Evolutionary conservation across 92 coral and sea anemone genomes (phyloP).

Genomic region (Bergia puertoricense): DNA sequence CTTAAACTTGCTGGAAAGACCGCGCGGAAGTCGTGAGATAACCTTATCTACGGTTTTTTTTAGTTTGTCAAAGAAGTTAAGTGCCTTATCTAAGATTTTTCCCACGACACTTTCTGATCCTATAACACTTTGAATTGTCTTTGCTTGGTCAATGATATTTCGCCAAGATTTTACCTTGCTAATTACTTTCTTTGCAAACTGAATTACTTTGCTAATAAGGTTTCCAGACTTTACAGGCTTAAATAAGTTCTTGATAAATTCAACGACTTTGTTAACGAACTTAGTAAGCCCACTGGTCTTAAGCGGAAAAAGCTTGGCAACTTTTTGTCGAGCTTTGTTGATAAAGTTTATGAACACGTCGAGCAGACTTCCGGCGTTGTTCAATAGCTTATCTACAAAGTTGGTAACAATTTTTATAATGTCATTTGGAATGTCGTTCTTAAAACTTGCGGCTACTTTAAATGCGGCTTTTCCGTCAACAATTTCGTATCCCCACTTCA

Average conservation of each 20-base stretch:
- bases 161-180: conserved; percentile 75
- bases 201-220: conserved; percentile 71
- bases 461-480: conserved; percentile 82
- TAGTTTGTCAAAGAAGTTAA: conserved; percentile 76
- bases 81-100: conserved; percentile 73
- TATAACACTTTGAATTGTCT: conserved; percentile 67
- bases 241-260: conserved; percentile 71
- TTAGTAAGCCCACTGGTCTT: conserved; percentile 67
- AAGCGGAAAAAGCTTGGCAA: conserved; percentile 69
- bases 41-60: conserved; percentile 70
- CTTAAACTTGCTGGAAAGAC: conserved; percentile 69
- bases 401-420: conserved; percentile 86
- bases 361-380: conserved; percentile 71
- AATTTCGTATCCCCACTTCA: conserved; percentile 70
- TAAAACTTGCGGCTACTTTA: conserved; percentile 90
- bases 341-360: conserved; percentile 75
- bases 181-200: conserved; percentile 68
- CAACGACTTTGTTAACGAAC: conserved; percentile 70
- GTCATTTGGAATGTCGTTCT: conserved; percentile 97
- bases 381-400: conserved; percentile 78
- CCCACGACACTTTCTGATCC: conserved; percentile 77
- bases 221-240: conserved; percentile 78
- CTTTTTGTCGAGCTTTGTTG: conserved; percentile 65
- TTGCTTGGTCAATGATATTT: conserved; percentile 67
- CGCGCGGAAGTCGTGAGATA: conserved; percentile 77